Conservation (phyloP, 1,140 invertebrate genomes). For the Triops longicaudatus region DNA sequence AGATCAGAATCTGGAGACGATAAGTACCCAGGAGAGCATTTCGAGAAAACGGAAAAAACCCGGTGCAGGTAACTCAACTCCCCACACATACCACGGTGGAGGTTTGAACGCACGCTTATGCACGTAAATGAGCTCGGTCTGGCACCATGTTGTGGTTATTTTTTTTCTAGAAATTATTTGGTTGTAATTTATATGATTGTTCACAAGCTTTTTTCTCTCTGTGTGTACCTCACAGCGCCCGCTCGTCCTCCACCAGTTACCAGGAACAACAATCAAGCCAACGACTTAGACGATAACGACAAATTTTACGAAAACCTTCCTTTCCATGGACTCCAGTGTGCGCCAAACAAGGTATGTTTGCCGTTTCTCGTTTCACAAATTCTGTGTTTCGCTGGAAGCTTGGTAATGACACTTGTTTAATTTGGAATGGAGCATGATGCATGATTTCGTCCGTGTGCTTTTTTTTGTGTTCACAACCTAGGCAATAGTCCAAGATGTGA, state of each 20-base stretch:
- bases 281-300: constrained; percentile 40
- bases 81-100: neutral
- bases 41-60: constrained; percentile 68
- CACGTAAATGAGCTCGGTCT: neutral
- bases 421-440: constrained; percentile 17
- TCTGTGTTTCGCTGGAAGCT: constrained; percentile 6
- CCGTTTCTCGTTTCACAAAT: neutral
- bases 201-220: constrained; percentile 21
- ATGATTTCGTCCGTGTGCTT: constrained; percentile 22
- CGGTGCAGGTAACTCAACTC: constrained; percentile 51
- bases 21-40: constrained; percentile 36
- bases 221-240: constrained; percentile 31
- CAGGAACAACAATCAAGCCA: constrained; percentile 30
- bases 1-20: constrained; percentile 38
- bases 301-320: constrained; percentile 88
- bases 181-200: neutral
- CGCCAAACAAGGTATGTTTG: constrained; percentile 72
- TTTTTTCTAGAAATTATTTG: neutral
- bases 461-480: constrained; percentile 25
- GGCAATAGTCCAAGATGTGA: constrained; percentile 23
- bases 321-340: constrained; percentile 81
- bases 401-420: neutral
- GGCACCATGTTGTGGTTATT: neutral
- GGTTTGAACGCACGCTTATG: constrained; percentile 4
- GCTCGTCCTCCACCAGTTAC: constrained; percentile 34